phyloP scores from a whole-genome alignment of 2,888 invertebrate species.

The Lampropteryx suffumata region DNA sequence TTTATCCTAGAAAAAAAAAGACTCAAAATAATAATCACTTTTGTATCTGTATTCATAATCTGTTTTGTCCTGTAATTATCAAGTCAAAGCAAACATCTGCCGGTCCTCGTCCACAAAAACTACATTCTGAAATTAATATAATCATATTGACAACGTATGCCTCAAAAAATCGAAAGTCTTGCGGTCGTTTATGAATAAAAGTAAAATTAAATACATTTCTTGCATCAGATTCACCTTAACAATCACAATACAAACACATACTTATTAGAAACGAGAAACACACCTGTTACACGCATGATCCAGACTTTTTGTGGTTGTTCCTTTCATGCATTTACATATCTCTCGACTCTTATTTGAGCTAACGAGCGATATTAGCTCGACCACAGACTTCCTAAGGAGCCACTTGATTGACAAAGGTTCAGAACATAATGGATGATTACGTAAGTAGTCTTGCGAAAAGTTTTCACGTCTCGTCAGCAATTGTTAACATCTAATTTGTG shows the following conservation, averaged over 20 bases:
- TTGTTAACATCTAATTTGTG: slow-evolving; percentile 62
- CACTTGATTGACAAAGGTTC: slow-evolving; percentile 70
- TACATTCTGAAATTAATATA: slow-evolving; percentile 16
- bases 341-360: slow-evolving; percentile 68
- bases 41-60: too few relatives aligned
- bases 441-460: slow-evolving; percentile 47
- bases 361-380: slow-evolving; percentile 78
- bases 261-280: slow-evolving; percentile 71
- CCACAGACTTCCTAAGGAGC: slow-evolving; percentile 73
- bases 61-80: too few relatives aligned
- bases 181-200: slow-evolving; percentile 55
- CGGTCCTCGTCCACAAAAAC: slow-evolving; percentile 21
- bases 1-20: too few relatives aligned
- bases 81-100: slow-evolving; percentile 28
- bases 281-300: slow-evolving; percentile 73
- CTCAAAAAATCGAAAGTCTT: slow-evolving; percentile 65
- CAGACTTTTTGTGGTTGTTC: slow-evolving; percentile 67
- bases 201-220: slow-evolving; percentile 52
- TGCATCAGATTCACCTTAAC: slow-evolving; percentile 54
- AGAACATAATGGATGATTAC: slow-evolving; percentile 59
- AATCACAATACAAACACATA: slow-evolving; percentile 59
- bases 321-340: slow-evolving; percentile 78
- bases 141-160: slow-evolving; percentile 31
- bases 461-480: slow-evolving; percentile 67
- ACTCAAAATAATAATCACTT: neutral